Evolutionary conservation across 2,113 vertebrate genomes (phyloP), one percentile per base, ranked within the genome.

Genomic region (Prunella fulvescens): DNA sequence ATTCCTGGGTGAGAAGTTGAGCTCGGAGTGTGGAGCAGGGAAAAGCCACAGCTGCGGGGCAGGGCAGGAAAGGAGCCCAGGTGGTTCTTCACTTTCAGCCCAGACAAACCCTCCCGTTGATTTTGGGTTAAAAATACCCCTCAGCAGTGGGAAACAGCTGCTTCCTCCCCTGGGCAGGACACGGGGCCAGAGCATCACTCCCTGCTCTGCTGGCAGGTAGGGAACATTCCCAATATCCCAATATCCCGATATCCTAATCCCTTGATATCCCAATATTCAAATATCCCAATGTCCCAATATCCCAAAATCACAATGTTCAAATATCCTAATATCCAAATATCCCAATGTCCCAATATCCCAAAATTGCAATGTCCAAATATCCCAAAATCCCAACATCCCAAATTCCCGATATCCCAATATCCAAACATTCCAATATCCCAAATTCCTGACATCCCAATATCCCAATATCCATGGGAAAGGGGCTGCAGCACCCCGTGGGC

Each of bases 81-180:
- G 96, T 97, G 96, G 94, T 90, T 94, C 92, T 94, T 91, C 86
- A 0, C 92, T 97, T 45, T 42, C 33, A 19, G 90, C 71, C 79
- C 90, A 62, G 31, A 53, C 88, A 81, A 93, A 74, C 23, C 4
- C 4, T 92, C 33, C 91, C 67, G 47, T 40, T 58, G 51, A 45
- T 22, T 53, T 58, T 1, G 79, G 74, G 76, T 95, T 96, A 93
- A 93, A 96, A 96, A 96, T 93, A 96, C 44, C 73, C n/a, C 74
- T 62, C 11, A 0, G 81, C 85, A 12, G 60, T 73, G 95, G 95
- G 95, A 97, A 96, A 44, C 96, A 96, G 95, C 95, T 97, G 96
- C 88, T 95, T 96, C 94, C 94, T 80, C n/a, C 20, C 5, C 13
- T 2, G 53, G 73, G 14, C 51, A 10, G 82, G 71, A 44, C 11